Conservation (phyloP, 2,797 vertebrate species). For the Arnoldichthys spilopterus region DNA sequence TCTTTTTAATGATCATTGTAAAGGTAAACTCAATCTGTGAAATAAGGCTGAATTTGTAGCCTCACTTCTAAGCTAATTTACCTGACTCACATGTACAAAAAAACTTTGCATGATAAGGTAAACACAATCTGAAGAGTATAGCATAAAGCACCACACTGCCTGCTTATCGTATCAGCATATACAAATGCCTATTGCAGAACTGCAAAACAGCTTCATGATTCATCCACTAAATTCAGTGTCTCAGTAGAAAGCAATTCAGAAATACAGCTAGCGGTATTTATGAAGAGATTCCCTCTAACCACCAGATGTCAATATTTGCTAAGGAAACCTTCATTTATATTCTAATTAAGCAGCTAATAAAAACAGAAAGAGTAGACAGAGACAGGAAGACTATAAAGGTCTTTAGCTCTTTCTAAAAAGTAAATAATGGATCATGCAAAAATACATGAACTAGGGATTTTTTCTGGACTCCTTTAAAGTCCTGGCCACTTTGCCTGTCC, state of each 20-base stretch:
- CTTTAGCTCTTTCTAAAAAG: too few species aligned
- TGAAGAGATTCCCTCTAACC: neutral
- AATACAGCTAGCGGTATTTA: neutral
- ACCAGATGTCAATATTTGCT: slow-evolving; percentile 31
- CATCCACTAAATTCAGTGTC: neutral
- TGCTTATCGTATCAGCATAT: neutral
- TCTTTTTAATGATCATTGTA: neutral
- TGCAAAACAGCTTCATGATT: neutral
- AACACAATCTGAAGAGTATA: neutral
- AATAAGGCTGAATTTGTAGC: neutral
- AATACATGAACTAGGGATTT: too few species aligned
- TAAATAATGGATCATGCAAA: too few species aligned
- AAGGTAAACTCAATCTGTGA: neutral
- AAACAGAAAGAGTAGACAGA: too few species aligned
- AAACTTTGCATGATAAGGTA: too few species aligned
- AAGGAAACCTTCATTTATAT: neutral
- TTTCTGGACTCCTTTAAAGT: too few species aligned
- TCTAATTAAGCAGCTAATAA: neutral
- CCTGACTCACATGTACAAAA: neutral
- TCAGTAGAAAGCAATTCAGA: too few species aligned
- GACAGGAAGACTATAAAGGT: too few species aligned
- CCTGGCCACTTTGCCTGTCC: too few species aligned
- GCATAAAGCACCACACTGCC: neutral
- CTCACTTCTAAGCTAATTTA: neutral
- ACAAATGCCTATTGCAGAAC: neutral